These are phyloP conservation scores for Andrena chrysosceles DNA, from an alignment of 2,888 invertebrate genomes.

Conservation along the genomic window DNA sequence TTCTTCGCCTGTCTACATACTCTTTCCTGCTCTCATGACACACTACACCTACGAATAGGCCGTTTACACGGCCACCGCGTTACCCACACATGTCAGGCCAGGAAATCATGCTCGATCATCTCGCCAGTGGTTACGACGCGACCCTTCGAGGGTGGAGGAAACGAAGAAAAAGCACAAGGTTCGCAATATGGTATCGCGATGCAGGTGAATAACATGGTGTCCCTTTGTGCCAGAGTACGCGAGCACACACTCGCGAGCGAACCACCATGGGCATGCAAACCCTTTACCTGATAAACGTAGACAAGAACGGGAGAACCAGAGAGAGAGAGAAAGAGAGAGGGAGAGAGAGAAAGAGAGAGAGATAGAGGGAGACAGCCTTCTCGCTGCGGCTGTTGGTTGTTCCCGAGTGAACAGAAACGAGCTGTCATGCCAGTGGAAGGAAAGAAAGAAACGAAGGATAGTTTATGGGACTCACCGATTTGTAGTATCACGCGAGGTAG, in stretches of 20 bases:
- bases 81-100: constrained; percentile 46
- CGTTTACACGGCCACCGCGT: constrained; percentile 40
- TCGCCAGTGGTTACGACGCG: constrained; percentile 21
- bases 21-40: constrained; percentile 24
- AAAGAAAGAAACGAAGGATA: neutral
- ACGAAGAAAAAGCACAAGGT: constrained; percentile 42
- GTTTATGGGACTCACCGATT: constrained; percentile 73
- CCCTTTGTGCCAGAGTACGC: constrained; percentile 47
- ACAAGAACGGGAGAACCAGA: neutral
- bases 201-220: constrained; percentile 67
- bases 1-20: constrained; percentile 4
- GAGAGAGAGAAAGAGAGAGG: neutral
- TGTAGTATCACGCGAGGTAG: constrained; percentile 75
- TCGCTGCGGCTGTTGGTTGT: neutral
- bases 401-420: neutral
- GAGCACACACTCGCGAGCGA: constrained; percentile 7
- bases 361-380: neutral
- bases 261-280: neutral
- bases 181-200: constrained; percentile 63
- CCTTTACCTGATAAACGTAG: constrained; percentile 14
- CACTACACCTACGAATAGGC: constrained; percentile 44
- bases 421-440: constrained; percentile 33
- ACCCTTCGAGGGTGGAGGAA: constrained; percentile 35
- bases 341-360: neutral
- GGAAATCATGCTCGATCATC: constrained; percentile 59